Conservation (phyloP, 2,888 invertebrate species). For the Nephrotoma flavescens region DNA sequence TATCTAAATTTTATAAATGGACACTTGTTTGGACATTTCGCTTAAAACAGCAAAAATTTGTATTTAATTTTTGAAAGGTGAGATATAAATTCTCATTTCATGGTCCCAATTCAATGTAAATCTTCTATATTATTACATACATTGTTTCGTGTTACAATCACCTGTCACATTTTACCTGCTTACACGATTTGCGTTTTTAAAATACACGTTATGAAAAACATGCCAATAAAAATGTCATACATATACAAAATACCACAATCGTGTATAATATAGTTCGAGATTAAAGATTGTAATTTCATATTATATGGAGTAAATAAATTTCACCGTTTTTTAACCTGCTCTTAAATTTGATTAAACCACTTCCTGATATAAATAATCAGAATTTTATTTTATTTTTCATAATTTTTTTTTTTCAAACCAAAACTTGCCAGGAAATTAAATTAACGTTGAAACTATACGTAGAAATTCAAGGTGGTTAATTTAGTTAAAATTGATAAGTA, state of each 20-base stretch:
- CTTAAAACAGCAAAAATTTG: no score
- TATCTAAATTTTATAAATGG: no score
- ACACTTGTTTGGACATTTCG: no score
- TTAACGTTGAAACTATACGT: not conserved
- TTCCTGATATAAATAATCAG: not conserved
- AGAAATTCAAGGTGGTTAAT: not conserved
- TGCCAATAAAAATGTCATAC: not conserved
- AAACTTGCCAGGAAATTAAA: slow-evolving; percentile 2
- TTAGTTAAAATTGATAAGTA: not conserved
- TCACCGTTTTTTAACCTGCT: slow-evolving; percentile 3
- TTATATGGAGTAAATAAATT: not conserved
- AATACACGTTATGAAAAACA: no score
- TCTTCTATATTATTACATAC: no score
- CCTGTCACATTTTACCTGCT: no score
- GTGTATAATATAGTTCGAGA: not conserved
- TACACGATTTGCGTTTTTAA: no score
- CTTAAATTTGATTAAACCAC: slow-evolving; percentile 2
- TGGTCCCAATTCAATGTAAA: no score
- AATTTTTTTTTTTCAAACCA: not conserved
- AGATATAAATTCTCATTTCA: no score
- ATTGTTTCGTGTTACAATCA: no score
- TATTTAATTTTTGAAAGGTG: no score
- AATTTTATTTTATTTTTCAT: not conserved
- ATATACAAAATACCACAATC: not conserved
- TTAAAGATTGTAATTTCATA: not conserved